Percentiles rank a stretch among this genome's conserved stretches.
phyloP scores from a whole-genome alignment of 2,888 invertebrate species.

The Keiferia lycopersicella region DNA sequence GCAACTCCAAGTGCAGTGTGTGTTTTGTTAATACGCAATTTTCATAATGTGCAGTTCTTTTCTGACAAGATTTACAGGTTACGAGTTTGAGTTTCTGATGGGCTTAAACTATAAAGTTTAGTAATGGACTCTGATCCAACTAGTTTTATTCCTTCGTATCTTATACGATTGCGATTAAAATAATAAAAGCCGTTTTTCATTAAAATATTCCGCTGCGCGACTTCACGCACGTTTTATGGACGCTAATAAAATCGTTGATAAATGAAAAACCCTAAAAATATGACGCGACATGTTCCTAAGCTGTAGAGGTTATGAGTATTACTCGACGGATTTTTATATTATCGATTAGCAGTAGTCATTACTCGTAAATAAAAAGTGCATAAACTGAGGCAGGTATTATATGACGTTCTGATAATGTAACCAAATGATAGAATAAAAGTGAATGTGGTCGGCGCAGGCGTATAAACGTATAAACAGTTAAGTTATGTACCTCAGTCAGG shows the following conservation, averaged over 20 bases:
- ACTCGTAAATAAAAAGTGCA: slow-evolving; percentile 29
- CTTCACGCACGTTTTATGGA: slow-evolving; percentile 20
- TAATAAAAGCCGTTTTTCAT: slow-evolving; percentile 21
- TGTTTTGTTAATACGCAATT: slow-evolving; percentile 25
- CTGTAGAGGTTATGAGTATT: not conserved
- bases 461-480: slow-evolving; percentile 31
- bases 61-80: slow-evolving; percentile 1
- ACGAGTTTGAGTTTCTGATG: slow-evolving; percentile 17
- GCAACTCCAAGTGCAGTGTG: slow-evolving; percentile 11
- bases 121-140: slow-evolving; percentile 18
- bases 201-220: slow-evolving; percentile 17
- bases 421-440: slow-evolving; percentile 39
- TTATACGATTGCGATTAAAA: slow-evolving; percentile 19
- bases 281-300: slow-evolving; percentile 20
- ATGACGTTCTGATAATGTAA: slow-evolving; percentile 35
- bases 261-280: slow-evolving; percentile 27
- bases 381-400: slow-evolving; percentile 32
- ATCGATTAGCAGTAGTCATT: slow-evolving; percentile 34
- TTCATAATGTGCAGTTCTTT: not conserved
- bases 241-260: slow-evolving; percentile 25
- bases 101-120: slow-evolving; percentile 19
- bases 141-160: slow-evolving; percentile 12
- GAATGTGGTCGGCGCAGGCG: slow-evolving; percentile 26
- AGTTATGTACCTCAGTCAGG: slow-evolving; percentile 33
- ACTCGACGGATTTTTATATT: slow-evolving; percentile 20